phyloP scores from a whole-genome alignment of 2,888 invertebrate species.

The Dynastes hyllus region DNA sequence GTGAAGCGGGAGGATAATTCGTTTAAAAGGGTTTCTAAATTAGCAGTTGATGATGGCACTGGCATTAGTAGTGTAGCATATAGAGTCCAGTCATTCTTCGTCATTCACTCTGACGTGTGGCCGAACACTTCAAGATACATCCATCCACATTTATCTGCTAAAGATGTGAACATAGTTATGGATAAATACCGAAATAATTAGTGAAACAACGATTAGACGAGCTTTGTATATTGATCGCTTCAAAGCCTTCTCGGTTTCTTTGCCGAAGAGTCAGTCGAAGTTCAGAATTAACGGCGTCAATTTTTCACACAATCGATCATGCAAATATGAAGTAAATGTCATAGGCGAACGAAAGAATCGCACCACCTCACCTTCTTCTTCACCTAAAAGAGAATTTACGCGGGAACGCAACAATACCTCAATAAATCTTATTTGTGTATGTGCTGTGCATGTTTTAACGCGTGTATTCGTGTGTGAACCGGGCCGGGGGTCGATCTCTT shows the following conservation, averaged over 20 bases:
- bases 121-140: constrained; percentile 47
- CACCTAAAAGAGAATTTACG: constrained; percentile 53
- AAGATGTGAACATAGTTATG: background rate
- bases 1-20: constrained; percentile 70
- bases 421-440: constrained; percentile 67
- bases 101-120: constrained; percentile 64
- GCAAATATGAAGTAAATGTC: constrained; percentile 64
- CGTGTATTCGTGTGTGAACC: constrained; percentile 59
- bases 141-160: constrained; percentile 31
- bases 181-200: constrained; percentile 34
- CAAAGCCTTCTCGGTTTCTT: background rate
- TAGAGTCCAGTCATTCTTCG: constrained; percentile 68
- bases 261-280: constrained; percentile 23
- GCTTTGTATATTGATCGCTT: background rate
- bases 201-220: constrained; percentile 37
- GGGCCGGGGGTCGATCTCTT: constrained; percentile 61
- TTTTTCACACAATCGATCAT: constrained; percentile 68
- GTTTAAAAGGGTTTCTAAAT: constrained; percentile 71
- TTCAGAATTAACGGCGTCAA: constrained; percentile 29
- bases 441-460: constrained; percentile 66
- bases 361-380: constrained; percentile 27
- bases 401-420: constrained; percentile 65
- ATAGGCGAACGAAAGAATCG: constrained; percentile 55
- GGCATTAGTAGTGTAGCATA: constrained; percentile 66
- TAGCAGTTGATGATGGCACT: constrained; percentile 71